Conservation (phyloP, 2,888 invertebrate species). For the Stratiomys singularior region DNA sequence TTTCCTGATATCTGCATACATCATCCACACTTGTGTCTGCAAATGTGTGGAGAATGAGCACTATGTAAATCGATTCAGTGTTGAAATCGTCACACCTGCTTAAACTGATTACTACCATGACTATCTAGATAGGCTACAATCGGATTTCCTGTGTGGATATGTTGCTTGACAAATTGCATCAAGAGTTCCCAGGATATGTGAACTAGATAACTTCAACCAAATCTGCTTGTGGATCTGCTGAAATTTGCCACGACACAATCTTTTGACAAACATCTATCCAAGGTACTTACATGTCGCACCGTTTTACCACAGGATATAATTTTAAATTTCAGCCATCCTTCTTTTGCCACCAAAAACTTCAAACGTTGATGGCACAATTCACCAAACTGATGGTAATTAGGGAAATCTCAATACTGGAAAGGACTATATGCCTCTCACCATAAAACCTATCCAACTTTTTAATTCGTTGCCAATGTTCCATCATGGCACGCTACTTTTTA, state of each 20-base stretch:
- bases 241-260: background rate
- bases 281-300: background rate
- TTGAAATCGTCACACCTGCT: slow-evolving; percentile 42
- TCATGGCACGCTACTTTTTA: background rate
- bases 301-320: too few relatives aligned
- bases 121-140: background rate
- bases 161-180: background rate
- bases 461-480: background rate
- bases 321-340: too few relatives aligned
- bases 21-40: background rate
- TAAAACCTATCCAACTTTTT: slow-evolving; percentile 26
- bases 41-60: slow-evolving; percentile 3
- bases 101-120: slow-evolving; percentile 6
- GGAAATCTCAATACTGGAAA: background rate
- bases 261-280: background rate
- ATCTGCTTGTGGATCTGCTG: background rate
- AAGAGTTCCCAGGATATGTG: background rate
- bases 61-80: slow-evolving; percentile 29
- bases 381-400: too few relatives aligned
- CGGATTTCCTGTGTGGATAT: background rate
- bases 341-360: too few relatives aligned
- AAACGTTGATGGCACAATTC: too few relatives aligned
- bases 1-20: slow-evolving; percentile 7
- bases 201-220: background rate
- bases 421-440: slow-evolving; percentile 1